Evolutionary conservation across 1,140 invertebrate species (phyloP), one percentile per base, ranked within the genome.

Genomic region (Epicauta chinensis): DNA sequence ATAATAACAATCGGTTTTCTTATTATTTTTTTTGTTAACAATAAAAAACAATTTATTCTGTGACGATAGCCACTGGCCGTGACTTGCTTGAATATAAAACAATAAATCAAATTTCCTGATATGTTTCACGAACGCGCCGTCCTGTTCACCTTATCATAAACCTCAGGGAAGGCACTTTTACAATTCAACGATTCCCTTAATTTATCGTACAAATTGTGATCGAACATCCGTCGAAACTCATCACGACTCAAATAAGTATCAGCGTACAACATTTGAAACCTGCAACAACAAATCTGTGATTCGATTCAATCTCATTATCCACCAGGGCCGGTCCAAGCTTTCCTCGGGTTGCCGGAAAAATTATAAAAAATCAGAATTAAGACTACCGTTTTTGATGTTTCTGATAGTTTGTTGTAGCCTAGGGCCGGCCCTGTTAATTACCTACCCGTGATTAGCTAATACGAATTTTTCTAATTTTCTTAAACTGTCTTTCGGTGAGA

Each of bases 231-330:
- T n/a, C 83, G 69, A 65, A 91, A 93, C 69, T 93, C 88, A 17
- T 84, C 79, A 68, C 0, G 83, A 87, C 52, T n/a, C n/a, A 85
- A 81, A 65, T 84, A 90, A 0, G 86, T 88, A 61, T 92, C 89
- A 0, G 86, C 87, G 69, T 91, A 91, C 40, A 92, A 69, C 89
- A 92, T 92, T 75, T 92, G 88, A 70, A 87, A 89, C 12, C 65
- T 67, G 34, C 7, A 23, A n/a, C n/a, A n/a, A n/a, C n/a, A n/a
- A n/a, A n/a, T n/a, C n/a, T n/a, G n/a, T n/a, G n/a, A n/a, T n/a
- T n/a, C n/a, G n/a, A n/a, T n/a, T n/a, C n/a, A n/a, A n/a, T n/a
- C n/a, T n/a, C n/a, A n/a, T n/a, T n/a, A n/a, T n/a, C n/a, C n/a
- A n/a, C n/a, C n/a, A n/a, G n/a, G n/a, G n/a, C n/a, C n/a, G n/a